Base-by-base conservation (phyloP, 1,140 invertebrate genomes). In the Goniozus legneri region DNA sequence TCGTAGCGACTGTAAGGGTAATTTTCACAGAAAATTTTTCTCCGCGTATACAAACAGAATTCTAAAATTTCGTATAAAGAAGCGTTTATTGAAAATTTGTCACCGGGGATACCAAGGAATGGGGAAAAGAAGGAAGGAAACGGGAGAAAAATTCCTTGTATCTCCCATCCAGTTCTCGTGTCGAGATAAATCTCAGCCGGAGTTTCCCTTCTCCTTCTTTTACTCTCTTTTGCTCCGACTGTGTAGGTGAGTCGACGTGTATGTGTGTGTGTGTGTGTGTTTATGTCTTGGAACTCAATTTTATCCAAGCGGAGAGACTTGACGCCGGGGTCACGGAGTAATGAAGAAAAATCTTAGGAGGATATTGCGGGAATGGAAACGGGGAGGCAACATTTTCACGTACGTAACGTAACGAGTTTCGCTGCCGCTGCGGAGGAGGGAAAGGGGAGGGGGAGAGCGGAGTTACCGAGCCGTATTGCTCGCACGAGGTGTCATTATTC, bases 281-380 rank as follows among this genome's bases (percentile, higher is more conserved):
- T n/a, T n/a, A n/a, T n/a, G n/a, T n/a, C n/a, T n/a, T 33, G 39
- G 40, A 42, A 52, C 46, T 52, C 50, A 52, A 52, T 52, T 56
- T 45, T 49, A 56, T 49, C 38, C 33, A 16, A 30, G 37, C 34
- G 33, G 32, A 38, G 21, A 21, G 50, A 35, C 42, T 43, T 14
- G 31, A 31, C 32, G 42, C 18, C 27, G 30, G n/a, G 39, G 41
- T 45, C 45, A 37, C 15, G 44, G 21, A 34, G 40, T 52, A 55
- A 55, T 55, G 53, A 55, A 55, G 53, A 56, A 56, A 56, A 56
- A 56, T 56, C 53, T 56, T 47, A 45, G 50, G 20, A 48, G 40
- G 53, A 55, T 56, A 53, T 47, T 46, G 50, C 36, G 32, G 44
- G 48, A 45, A 47, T 42, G 42, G 20, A 31, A 47, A 36, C 12